phyloP scores from a whole-genome alignment of 2,888 invertebrate genomes.

The Dendrolimus houi region DNA sequence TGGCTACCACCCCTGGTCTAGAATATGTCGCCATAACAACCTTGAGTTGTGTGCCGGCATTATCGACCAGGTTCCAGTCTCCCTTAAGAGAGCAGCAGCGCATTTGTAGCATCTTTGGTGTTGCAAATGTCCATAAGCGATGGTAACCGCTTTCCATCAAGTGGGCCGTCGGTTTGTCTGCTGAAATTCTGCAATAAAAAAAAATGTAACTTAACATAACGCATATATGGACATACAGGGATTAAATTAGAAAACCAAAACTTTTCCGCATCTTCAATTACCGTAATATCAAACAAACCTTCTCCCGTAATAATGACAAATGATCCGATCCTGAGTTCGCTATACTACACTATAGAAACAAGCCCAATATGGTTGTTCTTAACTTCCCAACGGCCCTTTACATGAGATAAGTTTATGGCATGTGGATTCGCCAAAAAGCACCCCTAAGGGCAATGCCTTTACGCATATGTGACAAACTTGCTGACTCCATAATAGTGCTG shows the following conservation, averaged over 20 bases:
- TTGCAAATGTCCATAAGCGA: too few species aligned
- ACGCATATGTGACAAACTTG: constrained; percentile 17
- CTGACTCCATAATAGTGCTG: constrained; percentile 14
- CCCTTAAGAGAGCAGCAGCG: too few species aligned
- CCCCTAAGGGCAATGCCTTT: constrained; percentile 16
- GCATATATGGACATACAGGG: too few species aligned
- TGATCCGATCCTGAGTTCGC: not conserved
- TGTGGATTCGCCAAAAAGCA: constrained; percentile 6
- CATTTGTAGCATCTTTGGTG: too few species aligned
- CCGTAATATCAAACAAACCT: not conserved
- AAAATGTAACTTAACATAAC: too few species aligned
- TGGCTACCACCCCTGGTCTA: too few species aligned
- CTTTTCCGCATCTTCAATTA: not conserved
- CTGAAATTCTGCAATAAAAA: too few species aligned
- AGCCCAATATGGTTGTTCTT: not conserved
- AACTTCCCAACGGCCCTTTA: constrained; percentile 3
- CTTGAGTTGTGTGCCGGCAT: too few species aligned
- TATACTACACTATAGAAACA: not conserved
- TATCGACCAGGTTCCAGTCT: too few species aligned
- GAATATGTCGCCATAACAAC: too few species aligned
- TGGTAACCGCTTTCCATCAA: too few species aligned
- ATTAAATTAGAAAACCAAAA: not conserved
- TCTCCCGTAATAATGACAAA: not conserved
- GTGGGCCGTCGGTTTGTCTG: too few species aligned
- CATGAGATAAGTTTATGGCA: constrained; percentile 8